phyloP scores from a whole-genome alignment of 2,113 vertebrate genomes.

The Embiotoca jacksoni region DNA sequence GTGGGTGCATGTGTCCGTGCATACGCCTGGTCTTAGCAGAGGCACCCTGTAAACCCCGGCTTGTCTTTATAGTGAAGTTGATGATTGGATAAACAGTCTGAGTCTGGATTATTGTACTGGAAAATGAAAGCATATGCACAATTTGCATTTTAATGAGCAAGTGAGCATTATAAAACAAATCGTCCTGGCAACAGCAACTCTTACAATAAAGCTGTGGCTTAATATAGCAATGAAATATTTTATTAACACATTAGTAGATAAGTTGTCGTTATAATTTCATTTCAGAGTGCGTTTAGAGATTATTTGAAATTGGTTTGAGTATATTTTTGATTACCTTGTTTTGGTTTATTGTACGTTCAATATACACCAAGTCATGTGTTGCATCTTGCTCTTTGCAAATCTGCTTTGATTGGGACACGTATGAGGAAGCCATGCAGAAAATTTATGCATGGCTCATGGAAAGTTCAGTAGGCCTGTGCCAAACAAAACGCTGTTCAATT shows the following conservation, averaged over 20 bases:
- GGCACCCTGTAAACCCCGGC: constrained; percentile 50
- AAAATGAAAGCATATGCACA: constrained; percentile 84
- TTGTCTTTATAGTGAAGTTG: constrained; percentile 72
- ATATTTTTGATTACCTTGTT: constrained; percentile 1
- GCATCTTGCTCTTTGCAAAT: constrained; percentile 63
- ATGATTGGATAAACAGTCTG: constrained; percentile 81
- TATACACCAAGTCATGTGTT: constrained; percentile 49
- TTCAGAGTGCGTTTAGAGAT: constrained; percentile 12
- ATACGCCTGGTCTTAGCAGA: constrained; percentile 50
- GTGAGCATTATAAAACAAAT: constrained; percentile 80
- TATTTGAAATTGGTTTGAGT: constrained; percentile 20
- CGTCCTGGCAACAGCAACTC: constrained; percentile 60
- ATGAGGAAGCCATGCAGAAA: constrained; percentile 79
- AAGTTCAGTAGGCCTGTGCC: constrained; percentile 77
- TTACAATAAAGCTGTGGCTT: constrained; percentile 59
- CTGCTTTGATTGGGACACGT: constrained; percentile 78
- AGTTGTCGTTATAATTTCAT: constrained; percentile 23
- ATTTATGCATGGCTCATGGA: constrained; percentile 79
- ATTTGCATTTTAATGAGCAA: constrained; percentile 86
- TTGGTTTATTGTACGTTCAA: constrained; percentile 28
- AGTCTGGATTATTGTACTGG: constrained; percentile 80
- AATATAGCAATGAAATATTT: constrained; percentile 60
- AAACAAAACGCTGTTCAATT: constrained; percentile 85
- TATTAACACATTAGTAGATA: constrained; percentile 50
- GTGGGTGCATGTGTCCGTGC: constrained; percentile 46